Evolutionary conservation across 2,797 vertebrate genomes (phyloP), one percentile per base, ranked within the genome.

Genomic region (Spea hammondii): DNA sequence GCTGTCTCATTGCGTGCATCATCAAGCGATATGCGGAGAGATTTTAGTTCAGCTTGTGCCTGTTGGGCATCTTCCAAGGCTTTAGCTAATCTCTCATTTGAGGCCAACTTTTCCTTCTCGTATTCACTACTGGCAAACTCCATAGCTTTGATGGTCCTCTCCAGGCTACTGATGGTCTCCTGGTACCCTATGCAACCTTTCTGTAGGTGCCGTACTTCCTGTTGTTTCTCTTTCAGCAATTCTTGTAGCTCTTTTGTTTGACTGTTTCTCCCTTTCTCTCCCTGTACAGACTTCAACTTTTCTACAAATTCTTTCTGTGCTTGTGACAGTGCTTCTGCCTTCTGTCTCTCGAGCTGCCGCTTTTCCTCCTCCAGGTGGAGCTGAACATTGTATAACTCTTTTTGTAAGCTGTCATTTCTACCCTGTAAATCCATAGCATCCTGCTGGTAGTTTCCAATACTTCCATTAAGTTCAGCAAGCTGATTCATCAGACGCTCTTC

Each of bases 401-500:
- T 85, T 71, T 95, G 85, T 50, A 94, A 79, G 51, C 79, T 83
- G 83, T 93, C 54, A 79, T 91, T 91, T 83, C 86, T 86, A 0
- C 94, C 90, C 65, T 92, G 91, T 79, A 93, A 88, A 78, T 97
- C 94, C 1, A 91, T 86, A 0, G 91, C 91, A 82, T 98, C 95
- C 84, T 99, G 97, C 86, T 98, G 97, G 83, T 98, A 99, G 87
- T 95, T 94, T 0, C 96, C 98, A 8, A 99, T 98, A 84, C 94
- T 98, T 49, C 98, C 97, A n/a, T 99, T 99, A 70, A 99, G 94
- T 87, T 98, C 96, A 59, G 98, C 97, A 86, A 99, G 80, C 80
- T 99, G 97, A 89, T 99, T 96, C 98, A 99, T 99, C 53, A 99
- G 91, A 76, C 94, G 91, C 84, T 99, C 98, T 88, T 99, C 98